Conservation (phyloP, 1,140 invertebrate species). For the Drosophila lacertosa region DNA sequence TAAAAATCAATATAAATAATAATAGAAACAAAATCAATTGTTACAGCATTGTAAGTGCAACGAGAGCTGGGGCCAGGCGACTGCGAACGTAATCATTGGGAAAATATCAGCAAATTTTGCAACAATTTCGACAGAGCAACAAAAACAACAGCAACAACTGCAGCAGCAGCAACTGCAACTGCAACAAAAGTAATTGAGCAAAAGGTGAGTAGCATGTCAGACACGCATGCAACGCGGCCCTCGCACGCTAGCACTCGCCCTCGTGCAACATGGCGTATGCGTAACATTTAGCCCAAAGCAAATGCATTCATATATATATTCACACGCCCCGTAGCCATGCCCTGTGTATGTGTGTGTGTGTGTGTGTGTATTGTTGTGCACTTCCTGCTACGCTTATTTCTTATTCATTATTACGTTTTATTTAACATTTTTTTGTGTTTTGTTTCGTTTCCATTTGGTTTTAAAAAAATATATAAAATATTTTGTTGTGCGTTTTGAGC, state of each 20-base stretch:
- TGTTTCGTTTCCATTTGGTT: conserved; percentile 69
- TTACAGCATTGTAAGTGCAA: conserved; percentile 59
- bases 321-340: conserved; percentile 35
- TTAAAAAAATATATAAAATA: conserved; percentile 54
- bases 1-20: conserved; percentile 58
- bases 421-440: conserved; percentile 1
- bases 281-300: conserved; percentile 54
- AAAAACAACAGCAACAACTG: conserved; percentile 15
- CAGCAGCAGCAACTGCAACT: conserved; percentile 19
- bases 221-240: conserved; percentile 56
- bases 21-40: conserved; percentile 68
- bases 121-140: conserved; percentile 74
- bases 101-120: conserved; percentile 81
- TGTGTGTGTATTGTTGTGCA: conserved; percentile 47
- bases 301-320: conserved; percentile 56
- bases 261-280: conserved; percentile 52
- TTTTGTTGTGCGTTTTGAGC: conserved; percentile 17
- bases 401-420: conserved; percentile 4
- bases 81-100: conserved; percentile 74
- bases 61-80: conserved; percentile 51
- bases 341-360: conserved; percentile 21
- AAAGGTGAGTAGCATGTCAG: conserved; percentile 75
- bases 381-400: conserved; percentile 52
- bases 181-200: conserved; percentile 75
- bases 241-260: conserved; percentile 36